Evolutionary conservation across 1,140 invertebrate genomes (phyloP), one percentile per base, ranked within the genome.

Genomic region (Zaprionus africanus): DNA sequence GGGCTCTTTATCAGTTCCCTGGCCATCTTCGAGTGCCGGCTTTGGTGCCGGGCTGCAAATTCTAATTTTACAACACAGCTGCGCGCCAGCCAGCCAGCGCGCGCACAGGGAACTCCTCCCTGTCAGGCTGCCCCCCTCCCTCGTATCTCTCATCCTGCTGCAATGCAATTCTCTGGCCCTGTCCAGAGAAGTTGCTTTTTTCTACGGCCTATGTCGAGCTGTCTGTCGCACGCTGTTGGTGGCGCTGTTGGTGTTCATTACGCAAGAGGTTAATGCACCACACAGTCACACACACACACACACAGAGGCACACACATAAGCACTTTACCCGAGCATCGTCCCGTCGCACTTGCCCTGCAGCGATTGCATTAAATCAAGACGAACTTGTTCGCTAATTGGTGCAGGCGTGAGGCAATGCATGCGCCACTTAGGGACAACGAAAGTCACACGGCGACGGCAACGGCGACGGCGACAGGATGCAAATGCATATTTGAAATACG

Each of bases 171-270:
- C 31, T 2, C 31, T 34, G 41, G 5, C 64, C 72, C 43, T 46
- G 49, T 73, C 26, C 26, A 17, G 41, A 17, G n/a, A 6, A 17
- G n/a, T n/a, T 12, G 38, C 36, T n/a, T 34, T 46, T 57, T 65
- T 31, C 31, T 34, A 4, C 13, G 63, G 54, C 46, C 63, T 41
- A 60, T 72, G 69, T 72, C 70, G 75, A 58, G 59, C 71, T 75
- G 66, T 71, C 68, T 77, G 65, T 79, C 28, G 54, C 84, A 67
- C 46, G 46, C 81, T 78, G 84, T 90, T 88, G 84, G 84, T 88
- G 84, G 84, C 85, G 75, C 85, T 88, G 84, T 88, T 88, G 84
- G 84, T 88, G 84, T 88, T 88, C 85, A 88, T 88, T 88, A 88
- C 84, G 84, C 84, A 90, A 87, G 71, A 90, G 84, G 84, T 88